phyloP scores from a whole-genome alignment of 1,140 invertebrate genomes.

The Cydia amplana region DNA sequence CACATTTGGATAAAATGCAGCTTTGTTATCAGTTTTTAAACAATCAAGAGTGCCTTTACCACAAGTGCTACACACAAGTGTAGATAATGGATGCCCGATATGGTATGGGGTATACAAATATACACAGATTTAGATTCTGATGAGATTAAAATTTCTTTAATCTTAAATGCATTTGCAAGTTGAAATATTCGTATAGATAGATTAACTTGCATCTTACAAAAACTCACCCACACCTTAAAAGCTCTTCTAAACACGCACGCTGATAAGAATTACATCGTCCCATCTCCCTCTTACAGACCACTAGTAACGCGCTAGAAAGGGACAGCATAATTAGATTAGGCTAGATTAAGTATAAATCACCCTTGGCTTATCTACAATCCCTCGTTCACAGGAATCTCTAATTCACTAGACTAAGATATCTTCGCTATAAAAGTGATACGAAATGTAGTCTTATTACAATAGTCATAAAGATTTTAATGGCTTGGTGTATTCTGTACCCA shows the following conservation, averaged over 20 bases:
- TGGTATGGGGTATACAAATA: no score
- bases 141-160: no score
- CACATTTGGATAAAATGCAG: no score
- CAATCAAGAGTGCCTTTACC: no score
- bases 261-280: background rate
- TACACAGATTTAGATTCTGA: no score
- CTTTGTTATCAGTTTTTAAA: no score
- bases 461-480: slow-evolving; percentile 6
- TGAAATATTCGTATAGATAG: no score
- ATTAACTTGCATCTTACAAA: no score
- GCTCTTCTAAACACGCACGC: background rate
- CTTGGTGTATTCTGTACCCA: background rate
- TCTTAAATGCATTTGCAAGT: no score
- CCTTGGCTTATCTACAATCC: slow-evolving; percentile 16
- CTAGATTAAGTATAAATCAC: slow-evolving; percentile 10
- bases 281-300: background rate
- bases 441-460: slow-evolving; percentile 14
- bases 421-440: slow-evolving; percentile 8
- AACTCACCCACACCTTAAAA: background rate
- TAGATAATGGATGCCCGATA: no score
- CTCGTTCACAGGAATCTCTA: background rate
- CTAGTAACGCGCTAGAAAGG: background rate
- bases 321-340: background rate
- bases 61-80: no score
- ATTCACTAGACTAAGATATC: slow-evolving; percentile 12